These are phyloP conservation scores for Sylvietta virens DNA, from an alignment of 2,113 vertebrate species.

Conservation along the genomic window DNA sequence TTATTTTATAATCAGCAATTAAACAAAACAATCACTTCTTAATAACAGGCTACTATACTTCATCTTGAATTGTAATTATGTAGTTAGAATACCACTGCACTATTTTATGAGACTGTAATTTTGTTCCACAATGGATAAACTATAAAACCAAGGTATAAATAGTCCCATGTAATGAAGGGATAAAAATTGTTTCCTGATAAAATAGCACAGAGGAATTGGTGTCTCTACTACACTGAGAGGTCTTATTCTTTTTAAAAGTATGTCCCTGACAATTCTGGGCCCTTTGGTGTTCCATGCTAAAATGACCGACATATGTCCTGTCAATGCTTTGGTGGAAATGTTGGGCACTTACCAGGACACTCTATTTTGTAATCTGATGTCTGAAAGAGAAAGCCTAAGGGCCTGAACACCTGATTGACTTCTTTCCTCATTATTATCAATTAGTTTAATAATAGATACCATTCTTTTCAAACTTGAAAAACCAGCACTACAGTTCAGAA, in stretches of 20 bases:
- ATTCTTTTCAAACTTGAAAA: neutral
- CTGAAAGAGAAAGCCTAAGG: neutral
- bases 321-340: neutral
- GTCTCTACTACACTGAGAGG: neutral
- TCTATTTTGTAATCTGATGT: neutral
- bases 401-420: neutral
- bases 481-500: neutral
- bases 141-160: neutral
- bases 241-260: neutral
- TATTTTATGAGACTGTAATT: slow-evolving; percentile 1
- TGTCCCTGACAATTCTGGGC: neutral
- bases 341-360: neutral
- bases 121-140: neutral
- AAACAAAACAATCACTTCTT: slow-evolving; percentile 3
- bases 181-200: neutral
- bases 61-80: neutral
- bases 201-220: neutral
- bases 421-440: neutral
- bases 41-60: neutral
- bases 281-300: neutral
- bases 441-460: neutral
- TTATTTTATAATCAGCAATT: slow-evolving; percentile 29
- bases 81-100: neutral
- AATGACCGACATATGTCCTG: neutral
- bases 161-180: neutral